Conservation (phyloP, 2,888 invertebrate species). For the Tiliacea aurago region DNA sequence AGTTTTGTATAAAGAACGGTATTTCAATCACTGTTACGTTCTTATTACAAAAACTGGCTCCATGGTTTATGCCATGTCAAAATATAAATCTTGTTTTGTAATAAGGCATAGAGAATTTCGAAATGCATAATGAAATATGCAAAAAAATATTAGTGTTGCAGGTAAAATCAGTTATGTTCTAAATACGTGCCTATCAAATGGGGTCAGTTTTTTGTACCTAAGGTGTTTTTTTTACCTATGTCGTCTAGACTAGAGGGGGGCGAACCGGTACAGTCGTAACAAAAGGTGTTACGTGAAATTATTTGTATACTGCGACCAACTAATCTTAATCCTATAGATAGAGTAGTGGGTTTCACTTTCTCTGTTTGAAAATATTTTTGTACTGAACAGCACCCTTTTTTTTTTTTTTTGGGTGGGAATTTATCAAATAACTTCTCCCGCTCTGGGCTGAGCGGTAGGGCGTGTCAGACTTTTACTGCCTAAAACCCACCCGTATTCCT, state of each 20-base stretch:
- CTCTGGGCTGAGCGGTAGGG: no score
- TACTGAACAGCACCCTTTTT: no score
- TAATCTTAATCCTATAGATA: constrained; percentile 63
- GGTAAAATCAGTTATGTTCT: constrained; percentile 63
- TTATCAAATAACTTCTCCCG: no score
- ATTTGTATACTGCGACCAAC: constrained; percentile 68
- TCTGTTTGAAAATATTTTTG: background rate
- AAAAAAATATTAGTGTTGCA: constrained; percentile 54
- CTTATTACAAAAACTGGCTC: no score
- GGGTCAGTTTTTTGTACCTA: constrained; percentile 66
- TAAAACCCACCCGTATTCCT: no score
- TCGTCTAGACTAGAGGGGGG: constrained; percentile 53
- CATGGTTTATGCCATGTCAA: no score
- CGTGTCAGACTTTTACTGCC: no score
- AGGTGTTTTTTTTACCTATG: constrained; percentile 62
- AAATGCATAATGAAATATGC: constrained; percentile 35
- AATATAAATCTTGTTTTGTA: no score
- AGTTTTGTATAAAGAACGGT: no score
- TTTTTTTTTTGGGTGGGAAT: no score
- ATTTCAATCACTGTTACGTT: no score
- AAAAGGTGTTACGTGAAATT: constrained; percentile 74
- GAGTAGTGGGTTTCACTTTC: constrained; percentile 28
- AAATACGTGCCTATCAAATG: constrained; percentile 72
- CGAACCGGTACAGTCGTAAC: constrained; percentile 49
- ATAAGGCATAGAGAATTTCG: no score